Base-by-base conservation (phyloP, 2,113 vertebrate genomes). In the Thamnaconus septentrionalis region DNA sequence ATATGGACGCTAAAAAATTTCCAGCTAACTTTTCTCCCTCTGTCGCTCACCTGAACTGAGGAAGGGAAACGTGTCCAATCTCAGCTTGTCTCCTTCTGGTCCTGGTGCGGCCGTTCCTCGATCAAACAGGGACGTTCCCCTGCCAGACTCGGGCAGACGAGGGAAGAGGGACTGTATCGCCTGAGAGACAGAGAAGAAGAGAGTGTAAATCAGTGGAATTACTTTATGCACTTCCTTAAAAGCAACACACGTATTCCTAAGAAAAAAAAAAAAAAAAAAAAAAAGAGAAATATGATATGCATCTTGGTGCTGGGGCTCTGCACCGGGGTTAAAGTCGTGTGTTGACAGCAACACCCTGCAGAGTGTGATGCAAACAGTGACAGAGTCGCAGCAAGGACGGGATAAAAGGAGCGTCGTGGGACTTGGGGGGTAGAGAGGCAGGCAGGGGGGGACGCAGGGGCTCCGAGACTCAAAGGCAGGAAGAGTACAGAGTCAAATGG, bases 91-190 rank as follows among this genome's bases (percentile, higher is more conserved):
- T 3, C 89, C 91, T 60, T 96, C 94, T 0, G 94, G 82, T 8
- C 87, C 88, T 0, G 91, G 88, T 31, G 92, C 85, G 0, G 87
- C 59, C 6, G 90, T 84, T 1, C 83, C 81, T 1, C 93, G 91
- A 44, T 95, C 91, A 50, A 95, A 94, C 61, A 96, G 85, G 52
- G 93, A 91, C 0, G 86, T 76, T 55, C 86, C 90, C 73, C 91
- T 84, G 41, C 88, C 88, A 0, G 91, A 88, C 62, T 95, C 94
- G 54, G 93, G 93, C 86, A 96, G 82, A 69, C 94, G 93, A 9
- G 94, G 94, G 82, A 96, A 95, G 83, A 96, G 91, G 57, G 90
- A 94, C 90, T 96, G 94, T 71, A 96, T 90, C 43, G 94, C 85
- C 95, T 93, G 72, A 66, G 75, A 3, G 31, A 60, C 53, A 71